Percentiles rank a stretch among this genome's conserved stretches.
These are phyloP conservation scores for Brachystomella parvula DNA, from an alignment of 1,140 invertebrate species.

Conservation along the genomic window DNA sequence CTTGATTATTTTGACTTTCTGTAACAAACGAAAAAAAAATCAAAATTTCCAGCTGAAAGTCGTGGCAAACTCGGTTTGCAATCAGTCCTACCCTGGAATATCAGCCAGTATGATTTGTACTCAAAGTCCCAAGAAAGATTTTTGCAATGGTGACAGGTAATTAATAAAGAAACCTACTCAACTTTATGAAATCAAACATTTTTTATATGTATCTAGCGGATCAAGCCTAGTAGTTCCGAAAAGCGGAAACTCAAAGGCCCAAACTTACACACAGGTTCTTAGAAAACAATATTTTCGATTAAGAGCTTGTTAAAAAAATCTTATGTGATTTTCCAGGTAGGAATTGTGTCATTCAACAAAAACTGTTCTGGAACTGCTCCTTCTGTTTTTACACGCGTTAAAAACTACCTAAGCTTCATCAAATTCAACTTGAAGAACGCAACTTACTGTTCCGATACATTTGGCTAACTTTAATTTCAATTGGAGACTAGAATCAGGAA, in stretches of 20 bases:
- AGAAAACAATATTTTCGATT: not conserved
- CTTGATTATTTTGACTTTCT: not conserved
- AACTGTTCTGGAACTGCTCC: constrained; percentile 41
- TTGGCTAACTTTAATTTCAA: not conserved
- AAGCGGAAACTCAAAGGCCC: not conserved
- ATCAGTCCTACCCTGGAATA: constrained; percentile 67
- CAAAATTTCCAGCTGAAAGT: constrained; percentile 75
- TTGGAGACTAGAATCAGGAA: too few species aligned
- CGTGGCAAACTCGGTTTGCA: constrained; percentile 64
- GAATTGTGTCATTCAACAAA: constrained; percentile 44
- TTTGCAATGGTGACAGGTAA: constrained; percentile 72
- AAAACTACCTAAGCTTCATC: constrained; percentile 68
- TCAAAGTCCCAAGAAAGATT: constrained; percentile 28
- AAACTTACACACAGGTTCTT: constrained; percentile 4
- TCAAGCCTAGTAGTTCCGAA: not conserved
- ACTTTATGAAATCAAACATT: constrained; percentile 11
- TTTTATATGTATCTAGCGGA: not conserved
- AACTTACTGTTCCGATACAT: constrained; percentile 52
- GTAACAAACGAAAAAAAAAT: constrained; percentile 63
- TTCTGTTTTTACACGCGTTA: constrained; percentile 64
- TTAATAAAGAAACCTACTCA: constrained; percentile 56
- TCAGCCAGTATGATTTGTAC: constrained; percentile 61
- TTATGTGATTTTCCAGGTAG: constrained; percentile 24
- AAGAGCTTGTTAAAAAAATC: not conserved
- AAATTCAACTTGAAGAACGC: constrained; percentile 60